A percentile compares a stretch with the other conserved stretches of the same genome.
phyloP scores from a whole-genome alignment of 2,113 vertebrate species.

The Columba janthina region DNA sequence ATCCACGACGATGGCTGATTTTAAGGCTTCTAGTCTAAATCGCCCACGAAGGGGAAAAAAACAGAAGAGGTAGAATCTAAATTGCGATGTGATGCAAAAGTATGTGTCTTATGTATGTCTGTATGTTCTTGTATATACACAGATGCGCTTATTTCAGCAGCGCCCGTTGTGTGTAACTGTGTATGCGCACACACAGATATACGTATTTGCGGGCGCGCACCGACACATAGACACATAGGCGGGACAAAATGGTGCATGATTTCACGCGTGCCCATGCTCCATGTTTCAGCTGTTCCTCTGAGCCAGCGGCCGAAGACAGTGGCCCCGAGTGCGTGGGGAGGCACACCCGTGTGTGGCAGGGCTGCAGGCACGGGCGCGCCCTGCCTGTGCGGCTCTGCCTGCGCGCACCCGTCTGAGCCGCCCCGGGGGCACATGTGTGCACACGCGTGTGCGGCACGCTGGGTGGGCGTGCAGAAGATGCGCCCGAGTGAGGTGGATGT shows the following conservation, averaged over 20 bases:
- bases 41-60: neutral
- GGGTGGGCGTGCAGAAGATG: neutral
- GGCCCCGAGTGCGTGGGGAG: neutral
- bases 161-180: neutral
- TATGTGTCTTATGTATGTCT: neutral
- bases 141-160: neutral
- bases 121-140: neutral
- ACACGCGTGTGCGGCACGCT: neutral
- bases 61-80: neutral
- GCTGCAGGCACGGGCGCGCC: neutral
- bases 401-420: neutral
- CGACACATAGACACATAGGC: neutral
- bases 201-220: fast-evolving
- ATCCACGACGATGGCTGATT: neutral
- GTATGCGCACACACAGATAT: neutral
- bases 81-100: neutral
- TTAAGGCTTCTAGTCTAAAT: neutral
- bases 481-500: neutral
- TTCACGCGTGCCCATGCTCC: neutral
- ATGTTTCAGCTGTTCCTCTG: neutral
- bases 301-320: neutral
- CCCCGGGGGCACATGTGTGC: slow-evolving; percentile 14
- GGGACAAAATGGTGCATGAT: neutral
- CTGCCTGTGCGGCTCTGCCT: neutral
- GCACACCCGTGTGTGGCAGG: neutral